Conservation (phyloP, 2,888 invertebrate species). For the Maniola hyperantus region DNA sequence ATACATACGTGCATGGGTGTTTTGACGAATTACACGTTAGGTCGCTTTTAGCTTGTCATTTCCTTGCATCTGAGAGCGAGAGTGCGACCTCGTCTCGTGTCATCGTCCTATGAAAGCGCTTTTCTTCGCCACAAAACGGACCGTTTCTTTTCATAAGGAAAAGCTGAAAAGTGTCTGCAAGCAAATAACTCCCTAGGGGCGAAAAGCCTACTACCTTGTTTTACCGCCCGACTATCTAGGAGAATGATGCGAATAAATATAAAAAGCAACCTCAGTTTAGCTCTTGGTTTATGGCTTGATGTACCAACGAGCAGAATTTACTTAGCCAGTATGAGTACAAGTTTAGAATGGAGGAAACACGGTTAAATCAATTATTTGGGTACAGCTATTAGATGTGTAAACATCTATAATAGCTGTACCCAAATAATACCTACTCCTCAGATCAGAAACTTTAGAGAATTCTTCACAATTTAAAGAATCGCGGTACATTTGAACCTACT, state of each 20-base stretch:
- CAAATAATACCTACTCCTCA: no score
- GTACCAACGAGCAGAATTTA: background rate
- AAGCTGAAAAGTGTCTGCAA: conserved; percentile 82
- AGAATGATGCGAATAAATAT: conserved; percentile 70
- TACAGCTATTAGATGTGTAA: no score
- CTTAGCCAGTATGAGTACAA: background rate
- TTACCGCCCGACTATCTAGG: conserved; percentile 62
- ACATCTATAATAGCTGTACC: no score
- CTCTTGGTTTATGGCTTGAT: conserved; percentile 3
- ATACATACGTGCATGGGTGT: conserved; percentile 52
- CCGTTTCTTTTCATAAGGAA: conserved; percentile 82
- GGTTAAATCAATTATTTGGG: no score
- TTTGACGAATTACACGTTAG: conserved; percentile 76
- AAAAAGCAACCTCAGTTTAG: conserved; percentile 47
- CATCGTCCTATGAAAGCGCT: conserved; percentile 82
- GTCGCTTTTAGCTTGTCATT: conserved; percentile 74
- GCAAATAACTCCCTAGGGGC: conserved; percentile 82
- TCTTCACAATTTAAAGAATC: no score
- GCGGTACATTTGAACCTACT: no score
- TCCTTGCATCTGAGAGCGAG: conserved; percentile 73
- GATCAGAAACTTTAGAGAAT: no score
- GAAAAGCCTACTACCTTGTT: conserved; percentile 79
- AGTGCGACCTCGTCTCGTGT: conserved; percentile 81
- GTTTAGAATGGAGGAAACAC: no score
- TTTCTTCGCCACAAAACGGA: conserved; percentile 81